These are phyloP conservation scores for Cryptoblepharus egeriae DNA, from an alignment of 2,797 vertebrate genomes.

Conservation along the genomic window DNA sequence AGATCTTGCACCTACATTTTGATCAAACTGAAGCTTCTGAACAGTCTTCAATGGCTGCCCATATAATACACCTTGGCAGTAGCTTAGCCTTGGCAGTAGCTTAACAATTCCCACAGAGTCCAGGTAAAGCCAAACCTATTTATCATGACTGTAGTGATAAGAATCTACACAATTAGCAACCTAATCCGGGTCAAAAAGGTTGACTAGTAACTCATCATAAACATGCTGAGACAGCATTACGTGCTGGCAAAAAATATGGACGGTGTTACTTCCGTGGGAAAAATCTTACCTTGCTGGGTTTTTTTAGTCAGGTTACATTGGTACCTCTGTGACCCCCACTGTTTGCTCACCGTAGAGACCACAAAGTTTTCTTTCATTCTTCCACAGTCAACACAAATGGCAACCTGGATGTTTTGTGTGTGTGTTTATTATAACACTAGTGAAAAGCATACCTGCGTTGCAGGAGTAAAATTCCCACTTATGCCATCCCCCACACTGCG, in stretches of 20 bases:
- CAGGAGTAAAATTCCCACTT: no score
- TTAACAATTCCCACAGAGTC: conserved; percentile 2
- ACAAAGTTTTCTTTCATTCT: conserved; percentile 60
- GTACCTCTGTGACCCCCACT: conserved; percentile 43
- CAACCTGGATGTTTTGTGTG: not conserved
- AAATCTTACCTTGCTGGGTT: conserved; percentile 66
- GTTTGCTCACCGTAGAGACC: conserved; percentile 63
- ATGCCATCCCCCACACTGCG: no score
- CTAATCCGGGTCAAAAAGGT: conserved; percentile 6
- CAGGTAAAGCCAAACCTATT: not conserved
- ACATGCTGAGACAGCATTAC: not conserved
- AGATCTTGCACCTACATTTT: no score
- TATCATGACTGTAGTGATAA: not conserved
- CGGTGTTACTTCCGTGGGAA: conserved; percentile 67
- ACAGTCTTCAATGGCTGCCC: no score
- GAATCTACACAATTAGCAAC: conserved; percentile 4
- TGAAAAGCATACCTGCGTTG: no score
- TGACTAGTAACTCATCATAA: conserved; percentile 21
- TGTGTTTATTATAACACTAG: no score
- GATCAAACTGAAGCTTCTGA: no score
- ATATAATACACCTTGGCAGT: no score
- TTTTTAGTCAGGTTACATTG: conserved; percentile 31
- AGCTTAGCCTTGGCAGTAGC: no score
- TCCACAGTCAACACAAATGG: conserved; percentile 50
- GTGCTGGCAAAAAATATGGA: conserved; percentile 12